Percentiles rank a stretch among this genome's conserved stretches.
Conservation (phyloP, 2,113 vertebrate species). For the Microcebus murinus region DNA sequence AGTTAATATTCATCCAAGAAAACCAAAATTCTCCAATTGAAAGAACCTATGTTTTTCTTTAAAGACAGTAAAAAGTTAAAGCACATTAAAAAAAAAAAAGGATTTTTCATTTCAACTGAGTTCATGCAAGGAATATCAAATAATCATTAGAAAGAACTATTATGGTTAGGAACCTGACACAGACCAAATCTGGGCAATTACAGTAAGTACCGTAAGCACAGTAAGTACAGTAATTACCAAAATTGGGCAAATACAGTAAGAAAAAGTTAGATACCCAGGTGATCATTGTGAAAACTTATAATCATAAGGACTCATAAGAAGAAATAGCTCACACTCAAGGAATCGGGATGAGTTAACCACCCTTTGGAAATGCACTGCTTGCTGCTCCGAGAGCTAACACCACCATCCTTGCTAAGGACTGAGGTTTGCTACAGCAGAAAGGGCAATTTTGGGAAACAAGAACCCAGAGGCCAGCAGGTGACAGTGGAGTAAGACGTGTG, state of each 20-base stretch:
- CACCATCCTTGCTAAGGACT: rapidly evolving
- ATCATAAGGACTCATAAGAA: not conserved
- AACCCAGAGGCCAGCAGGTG: not conserved
- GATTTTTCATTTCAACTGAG: not conserved
- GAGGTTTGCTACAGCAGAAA: not conserved
- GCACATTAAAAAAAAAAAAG: not conserved
- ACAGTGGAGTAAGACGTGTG: rapidly evolving
- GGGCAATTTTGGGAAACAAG: not conserved
- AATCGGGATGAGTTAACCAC: rapidly evolving
- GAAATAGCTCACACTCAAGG: not conserved
- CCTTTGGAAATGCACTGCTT: not conserved
- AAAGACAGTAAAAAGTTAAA: not conserved
- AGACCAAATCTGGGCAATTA: too few relatives aligned
- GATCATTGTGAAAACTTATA: rapidly evolving
- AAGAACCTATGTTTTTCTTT: not conserved
- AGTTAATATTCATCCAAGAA: not conserved
- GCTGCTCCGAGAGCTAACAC: rapidly evolving
- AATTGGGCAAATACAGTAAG: not conserved
- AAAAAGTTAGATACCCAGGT: not conserved
- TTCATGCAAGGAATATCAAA: not conserved
- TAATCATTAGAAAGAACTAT: not conserved
- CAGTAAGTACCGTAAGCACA: not conserved
- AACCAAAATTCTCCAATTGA: not conserved
- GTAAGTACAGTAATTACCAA: too few relatives aligned
- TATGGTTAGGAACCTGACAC: not conserved